Percentiles rank a stretch among this genome's conserved stretches.
Conservation (phyloP, 2,113 vertebrate genomes). For the Corythornis cristatus region DNA sequence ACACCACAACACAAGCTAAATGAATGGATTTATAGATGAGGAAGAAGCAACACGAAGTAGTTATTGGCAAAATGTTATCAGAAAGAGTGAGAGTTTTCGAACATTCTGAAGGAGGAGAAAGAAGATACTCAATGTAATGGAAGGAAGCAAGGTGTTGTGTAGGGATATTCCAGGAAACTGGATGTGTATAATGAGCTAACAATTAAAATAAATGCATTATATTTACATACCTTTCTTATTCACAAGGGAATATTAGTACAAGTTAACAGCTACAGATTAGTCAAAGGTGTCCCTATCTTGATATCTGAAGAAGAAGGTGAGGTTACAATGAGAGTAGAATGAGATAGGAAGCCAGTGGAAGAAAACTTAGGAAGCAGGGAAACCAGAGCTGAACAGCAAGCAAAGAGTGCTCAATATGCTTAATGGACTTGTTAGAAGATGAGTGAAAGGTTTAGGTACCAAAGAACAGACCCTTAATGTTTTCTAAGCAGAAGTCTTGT, state of each 20-base stretch:
- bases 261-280: neutral
- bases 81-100: neutral
- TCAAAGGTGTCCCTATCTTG: neutral
- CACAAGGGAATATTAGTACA: neutral
- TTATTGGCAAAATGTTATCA: neutral
- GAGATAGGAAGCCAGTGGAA: neutral
- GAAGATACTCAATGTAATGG: neutral
- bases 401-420: neutral
- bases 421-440: neutral
- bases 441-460: neutral
- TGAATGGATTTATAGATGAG: neutral
- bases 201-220: neutral
- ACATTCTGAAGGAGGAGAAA: neutral
- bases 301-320: neutral
- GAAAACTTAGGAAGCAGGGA: neutral
- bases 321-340: neutral
- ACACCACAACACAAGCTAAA: neutral
- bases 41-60: neutral
- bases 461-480: neutral
- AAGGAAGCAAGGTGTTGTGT: neutral
- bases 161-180: neutral
- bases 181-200: neutral
- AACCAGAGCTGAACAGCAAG: neutral
- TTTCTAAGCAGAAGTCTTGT: neutral
- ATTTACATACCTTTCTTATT: neutral